phyloP scores from a whole-genome alignment of 1,140 invertebrate genomes.

The Brachystomella parvula region DNA sequence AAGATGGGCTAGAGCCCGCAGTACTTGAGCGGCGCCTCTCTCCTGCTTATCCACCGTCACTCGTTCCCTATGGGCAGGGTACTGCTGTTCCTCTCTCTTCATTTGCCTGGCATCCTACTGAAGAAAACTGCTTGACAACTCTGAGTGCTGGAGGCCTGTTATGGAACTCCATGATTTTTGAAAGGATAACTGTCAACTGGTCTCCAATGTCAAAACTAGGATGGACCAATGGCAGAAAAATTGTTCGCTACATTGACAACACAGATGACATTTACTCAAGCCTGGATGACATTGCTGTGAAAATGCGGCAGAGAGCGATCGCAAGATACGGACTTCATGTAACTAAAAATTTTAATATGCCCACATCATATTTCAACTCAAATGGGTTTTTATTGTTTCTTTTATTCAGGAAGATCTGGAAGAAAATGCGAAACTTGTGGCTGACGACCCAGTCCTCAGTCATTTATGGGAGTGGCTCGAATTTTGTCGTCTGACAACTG shows the following conservation, averaged over 20 bases:
- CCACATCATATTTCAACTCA: too few relatives aligned
- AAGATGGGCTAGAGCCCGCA: constrained; percentile 61
- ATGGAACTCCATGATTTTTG: constrained; percentile 61
- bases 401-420: constrained; percentile 47
- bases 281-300: constrained; percentile 61
- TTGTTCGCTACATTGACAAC: constrained; percentile 52
- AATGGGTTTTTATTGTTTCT: too few relatives aligned
- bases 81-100: constrained; percentile 48
- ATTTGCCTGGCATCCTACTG: constrained; percentile 73
- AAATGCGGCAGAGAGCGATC: constrained; percentile 62
- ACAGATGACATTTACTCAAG: constrained; percentile 48
- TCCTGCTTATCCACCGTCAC: constrained; percentile 37
- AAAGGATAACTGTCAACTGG: constrained; percentile 47
- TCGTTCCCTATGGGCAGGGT: neutral
- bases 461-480: constrained; percentile 68
- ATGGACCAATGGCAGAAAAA: constrained; percentile 64
- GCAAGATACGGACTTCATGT: constrained; percentile 71
- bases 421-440: constrained; percentile 35
- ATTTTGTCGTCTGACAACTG: constrained; percentile 59
- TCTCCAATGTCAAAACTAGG: constrained; percentile 66
- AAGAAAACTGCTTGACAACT: constrained; percentile 65
- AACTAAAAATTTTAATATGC: constrained; percentile 23
- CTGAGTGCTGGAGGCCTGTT: constrained; percentile 54
- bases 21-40: constrained; percentile 60
- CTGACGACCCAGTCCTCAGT: constrained; percentile 46